These are phyloP conservation scores for Ambastaia sidthimunki DNA, from an alignment of 2,797 vertebrate species.

Conservation along the genomic window DNA sequence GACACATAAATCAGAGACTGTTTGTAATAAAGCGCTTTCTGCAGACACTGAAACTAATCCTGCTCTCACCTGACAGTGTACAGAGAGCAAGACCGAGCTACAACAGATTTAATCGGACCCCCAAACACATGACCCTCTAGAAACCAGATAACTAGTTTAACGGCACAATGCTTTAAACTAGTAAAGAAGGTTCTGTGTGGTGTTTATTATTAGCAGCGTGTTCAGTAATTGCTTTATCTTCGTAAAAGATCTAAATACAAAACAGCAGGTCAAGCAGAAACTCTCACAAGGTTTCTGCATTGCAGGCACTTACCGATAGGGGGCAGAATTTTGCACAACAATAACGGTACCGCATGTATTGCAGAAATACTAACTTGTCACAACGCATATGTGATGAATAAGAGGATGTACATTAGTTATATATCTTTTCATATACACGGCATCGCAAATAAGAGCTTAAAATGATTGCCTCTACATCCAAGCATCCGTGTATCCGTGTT, in stretches of 20 bases:
- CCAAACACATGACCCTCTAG: background rate
- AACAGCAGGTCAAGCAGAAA: background rate
- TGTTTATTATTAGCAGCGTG: background rate
- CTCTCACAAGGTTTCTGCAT: background rate
- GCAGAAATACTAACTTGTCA: background rate
- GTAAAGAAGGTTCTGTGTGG: background rate
- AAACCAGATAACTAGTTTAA: background rate
- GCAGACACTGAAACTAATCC: conserved; percentile 33
- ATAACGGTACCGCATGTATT: conserved; percentile 52
- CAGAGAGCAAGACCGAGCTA: background rate
- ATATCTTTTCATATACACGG: background rate
- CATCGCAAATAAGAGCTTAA: too few relatives aligned
- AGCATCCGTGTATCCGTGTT: too few relatives aligned
- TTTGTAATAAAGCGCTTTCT: conserved; percentile 45
- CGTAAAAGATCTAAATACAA: background rate
- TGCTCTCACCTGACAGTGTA: conserved; percentile 31
- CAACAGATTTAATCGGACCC: conserved; percentile 11
- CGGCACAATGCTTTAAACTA: background rate
- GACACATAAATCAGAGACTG: conserved; percentile 57
- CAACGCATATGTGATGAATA: background rate
- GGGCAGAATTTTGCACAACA: conserved; percentile 53
- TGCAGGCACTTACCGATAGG: conserved; percentile 56
- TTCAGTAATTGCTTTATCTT: background rate
- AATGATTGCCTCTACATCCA: too few relatives aligned
- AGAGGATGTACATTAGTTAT: background rate